Base-by-base conservation (phyloP, 2,113 vertebrate genomes). In the Cairina moschata region DNA sequence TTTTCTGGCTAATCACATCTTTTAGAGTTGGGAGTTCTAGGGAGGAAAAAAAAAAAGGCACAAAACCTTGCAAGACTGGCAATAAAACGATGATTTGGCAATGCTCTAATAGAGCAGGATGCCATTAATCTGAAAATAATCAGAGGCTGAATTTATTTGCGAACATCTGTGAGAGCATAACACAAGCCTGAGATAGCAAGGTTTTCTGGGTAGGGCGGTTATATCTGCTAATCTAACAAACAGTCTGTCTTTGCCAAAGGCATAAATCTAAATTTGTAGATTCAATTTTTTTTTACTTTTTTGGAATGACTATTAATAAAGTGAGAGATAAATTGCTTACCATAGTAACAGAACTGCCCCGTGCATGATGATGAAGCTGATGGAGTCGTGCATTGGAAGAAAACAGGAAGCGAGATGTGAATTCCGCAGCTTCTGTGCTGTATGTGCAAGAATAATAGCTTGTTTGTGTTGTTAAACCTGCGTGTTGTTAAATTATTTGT, bases 41-140 rank as follows among this genome's bases (percentile, higher is more conserved):
- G 23, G 36, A 4, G 17, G 42, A 25, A 52, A 48, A 52, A 32
- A 52, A 9, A 75, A 60, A 76, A 3, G 2, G 48, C 48, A 75
- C 32, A 86, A 76, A 94, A 68, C 58, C 69, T 71, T 87, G 63
- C 34, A 85, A 93, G 73, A 55, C 42, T 94, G 91, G 55, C 93
- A 96, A 62, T 79, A 81, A 93, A 96, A 76, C 5, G 50, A 82
- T 93, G 74, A 75, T 91, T 94, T 96, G 83, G 95, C 91, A 96
- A 14, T 82, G 71, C 55, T 92, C 11, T 88, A 87, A 76, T 80
- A 58, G 71, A 94, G 71, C 74, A 96, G 88, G 67, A 85, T 96
- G 91, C 81, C 42, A 94, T 94, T 96, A 96, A 96, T 96, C 88
- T 91, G 85, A 90, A 96, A 95, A 94, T 83, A 95, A 88, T 92